Evolutionary conservation across 2,113 vertebrate species (phyloP).

Genomic region (Galeopterus variegatus): DNA sequence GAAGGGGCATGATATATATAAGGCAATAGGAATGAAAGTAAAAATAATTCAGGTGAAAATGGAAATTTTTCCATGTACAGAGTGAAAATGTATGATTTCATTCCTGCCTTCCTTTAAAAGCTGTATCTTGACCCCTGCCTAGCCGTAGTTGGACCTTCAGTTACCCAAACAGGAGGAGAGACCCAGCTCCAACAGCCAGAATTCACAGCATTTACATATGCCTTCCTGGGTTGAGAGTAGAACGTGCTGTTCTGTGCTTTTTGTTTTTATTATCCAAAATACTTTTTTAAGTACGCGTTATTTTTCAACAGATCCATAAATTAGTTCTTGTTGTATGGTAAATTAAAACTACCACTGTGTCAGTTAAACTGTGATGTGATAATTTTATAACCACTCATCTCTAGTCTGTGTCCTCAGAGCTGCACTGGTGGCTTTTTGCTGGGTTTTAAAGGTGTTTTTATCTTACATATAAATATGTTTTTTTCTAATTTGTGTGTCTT

Average conservation of each 20-base stretch:
- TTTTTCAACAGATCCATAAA: constrained; percentile 89
- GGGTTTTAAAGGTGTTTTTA: constrained; percentile 90
- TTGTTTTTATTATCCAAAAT: constrained; percentile 89
- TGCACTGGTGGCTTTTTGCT: constrained; percentile 81
- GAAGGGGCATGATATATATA: constrained; percentile 42
- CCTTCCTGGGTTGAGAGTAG: constrained; percentile 83
- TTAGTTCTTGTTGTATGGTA: constrained; percentile 84
- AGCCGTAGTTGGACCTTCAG: constrained; percentile 64
- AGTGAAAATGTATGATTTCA: constrained; percentile 66
- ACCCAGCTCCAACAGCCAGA: constrained; percentile 73
- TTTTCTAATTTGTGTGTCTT: constrained; percentile 90
- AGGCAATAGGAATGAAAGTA: constrained; percentile 52
- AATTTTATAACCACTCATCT: constrained; percentile 83
- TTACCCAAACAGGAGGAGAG: constrained; percentile 52
- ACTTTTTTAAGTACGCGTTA: constrained; percentile 91
- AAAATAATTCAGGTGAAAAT: constrained; percentile 40
- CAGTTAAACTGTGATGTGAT: constrained; percentile 85
- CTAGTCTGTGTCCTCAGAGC: constrained; percentile 84
- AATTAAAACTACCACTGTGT: constrained; percentile 81
- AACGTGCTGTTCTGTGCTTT: constrained; percentile 84
- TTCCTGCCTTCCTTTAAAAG: constrained; percentile 75
- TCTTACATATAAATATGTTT: constrained; percentile 87
- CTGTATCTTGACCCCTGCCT: constrained; percentile 76
- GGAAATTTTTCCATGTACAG: constrained; percentile 65
- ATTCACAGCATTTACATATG: constrained; percentile 76